These are phyloP conservation scores for Artibeus jamaicensis DNA, from an alignment of 2,797 vertebrate genomes.

Conservation along the genomic window DNA sequence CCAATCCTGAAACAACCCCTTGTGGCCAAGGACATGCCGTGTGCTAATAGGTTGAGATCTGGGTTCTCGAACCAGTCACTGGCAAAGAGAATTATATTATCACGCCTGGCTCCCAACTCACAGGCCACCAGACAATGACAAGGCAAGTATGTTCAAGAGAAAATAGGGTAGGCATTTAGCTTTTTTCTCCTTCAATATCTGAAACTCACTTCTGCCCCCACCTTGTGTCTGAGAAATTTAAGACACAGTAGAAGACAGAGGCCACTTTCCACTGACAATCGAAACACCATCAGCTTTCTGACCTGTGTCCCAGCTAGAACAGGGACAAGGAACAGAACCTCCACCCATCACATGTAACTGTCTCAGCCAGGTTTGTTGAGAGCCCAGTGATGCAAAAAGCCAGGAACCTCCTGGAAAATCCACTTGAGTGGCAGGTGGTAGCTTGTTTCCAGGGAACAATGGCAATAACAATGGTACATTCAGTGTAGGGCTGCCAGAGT, in stretches of 20 bases:
- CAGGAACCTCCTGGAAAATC: background rate
- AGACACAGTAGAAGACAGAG: background rate
- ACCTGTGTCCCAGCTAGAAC: rapidly evolving
- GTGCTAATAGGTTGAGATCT: background rate
- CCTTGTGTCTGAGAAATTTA: background rate
- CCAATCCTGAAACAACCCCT: background rate
- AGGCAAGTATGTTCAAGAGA: background rate
- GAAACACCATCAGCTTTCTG: background rate
- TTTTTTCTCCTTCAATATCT: background rate
- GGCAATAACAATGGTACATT: background rate
- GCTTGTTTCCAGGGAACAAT: background rate
- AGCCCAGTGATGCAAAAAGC: background rate
- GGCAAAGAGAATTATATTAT: background rate
- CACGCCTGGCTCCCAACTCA: background rate
- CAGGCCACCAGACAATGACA: background rate
- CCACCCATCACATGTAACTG: background rate
- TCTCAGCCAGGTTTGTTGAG: background rate
- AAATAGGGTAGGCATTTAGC: background rate
- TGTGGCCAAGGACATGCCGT: background rate
- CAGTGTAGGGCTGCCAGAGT: background rate
- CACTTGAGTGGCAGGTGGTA: background rate
- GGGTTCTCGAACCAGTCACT: background rate
- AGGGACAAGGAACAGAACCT: background rate
- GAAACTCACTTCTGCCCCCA: background rate
- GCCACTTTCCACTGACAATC: background rate